Evolutionary conservation across 1,140 invertebrate genomes (phyloP).

Genomic region (Drosophila nebulosa): DNA sequence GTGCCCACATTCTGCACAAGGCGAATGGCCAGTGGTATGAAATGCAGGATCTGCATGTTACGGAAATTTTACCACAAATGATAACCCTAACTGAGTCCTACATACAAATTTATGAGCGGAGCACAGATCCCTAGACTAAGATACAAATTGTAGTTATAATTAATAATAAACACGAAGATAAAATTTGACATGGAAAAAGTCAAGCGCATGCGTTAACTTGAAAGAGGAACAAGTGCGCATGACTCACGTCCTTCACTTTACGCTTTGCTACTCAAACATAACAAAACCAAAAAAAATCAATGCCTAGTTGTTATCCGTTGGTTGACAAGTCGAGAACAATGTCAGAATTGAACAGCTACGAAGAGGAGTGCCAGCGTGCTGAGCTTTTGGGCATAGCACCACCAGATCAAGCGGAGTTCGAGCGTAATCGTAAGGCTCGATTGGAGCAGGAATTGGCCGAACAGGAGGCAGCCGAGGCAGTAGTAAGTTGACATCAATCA

Average conservation of each 20-base stretch:
- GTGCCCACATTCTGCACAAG: conserved; percentile 97
- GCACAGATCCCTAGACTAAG: conserved; percentile 34
- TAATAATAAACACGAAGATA: background rate
- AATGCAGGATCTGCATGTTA: conserved; percentile 99
- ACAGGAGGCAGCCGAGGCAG: conserved; percentile 82
- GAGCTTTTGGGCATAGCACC: conserved; percentile 87
- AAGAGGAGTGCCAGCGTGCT: conserved; percentile 87
- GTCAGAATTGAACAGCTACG: conserved; percentile 82
- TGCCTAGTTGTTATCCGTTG: conserved; percentile 25
- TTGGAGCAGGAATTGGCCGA: conserved; percentile 72
- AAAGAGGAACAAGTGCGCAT: conserved; percentile 4
- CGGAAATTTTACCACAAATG: conserved; percentile 99
- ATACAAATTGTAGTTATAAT: background rate
- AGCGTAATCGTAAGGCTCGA: conserved; percentile 74
- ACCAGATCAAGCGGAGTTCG: conserved; percentile 86
- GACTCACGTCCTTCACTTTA: background rate
- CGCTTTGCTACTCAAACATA: background rate
- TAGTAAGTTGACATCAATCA: conserved; percentile 42
- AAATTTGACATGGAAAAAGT: background rate
- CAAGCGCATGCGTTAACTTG: conserved; percentile 37
- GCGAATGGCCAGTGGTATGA: conserved; percentile 94
- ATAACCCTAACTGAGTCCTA: conserved; percentile 99
- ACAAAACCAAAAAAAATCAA: conserved; percentile 55
- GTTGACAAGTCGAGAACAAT: conserved; percentile 24
- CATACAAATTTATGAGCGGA: conserved; percentile 91